These are phyloP conservation scores for Heteromyza rotundicornis DNA, from an alignment of 2,888 invertebrate species.

Conservation along the genomic window DNA sequence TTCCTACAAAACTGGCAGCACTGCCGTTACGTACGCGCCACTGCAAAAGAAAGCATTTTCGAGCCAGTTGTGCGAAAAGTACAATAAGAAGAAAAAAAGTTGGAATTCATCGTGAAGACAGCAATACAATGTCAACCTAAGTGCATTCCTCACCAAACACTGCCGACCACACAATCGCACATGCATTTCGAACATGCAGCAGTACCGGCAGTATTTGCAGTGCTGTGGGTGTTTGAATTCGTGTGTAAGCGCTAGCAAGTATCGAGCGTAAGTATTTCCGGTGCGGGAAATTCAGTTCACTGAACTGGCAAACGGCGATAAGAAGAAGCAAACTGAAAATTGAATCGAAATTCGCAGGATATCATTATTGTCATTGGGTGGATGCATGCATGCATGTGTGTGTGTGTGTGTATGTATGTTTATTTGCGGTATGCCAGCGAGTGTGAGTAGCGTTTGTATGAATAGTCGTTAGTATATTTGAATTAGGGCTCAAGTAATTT, in stretches of 20 bases:
- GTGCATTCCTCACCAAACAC: neutral
- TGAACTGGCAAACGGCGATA: slow-evolving; percentile 33
- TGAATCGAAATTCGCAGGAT: neutral
- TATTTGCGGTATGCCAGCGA: slow-evolving; percentile 9
- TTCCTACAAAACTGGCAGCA: no score
- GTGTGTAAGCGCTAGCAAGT: neutral
- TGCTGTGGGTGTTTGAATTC: no score
- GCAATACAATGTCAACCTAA: slow-evolving; percentile 5
- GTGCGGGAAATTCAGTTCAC: slow-evolving; percentile 28
- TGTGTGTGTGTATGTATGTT: neutral
- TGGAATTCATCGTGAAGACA: neutral
- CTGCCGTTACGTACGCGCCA: no score
- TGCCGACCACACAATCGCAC: neutral
- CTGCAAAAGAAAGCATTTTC: no score
- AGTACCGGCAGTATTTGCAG: no score
- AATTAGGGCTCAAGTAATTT: neutral
- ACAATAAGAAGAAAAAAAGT: neutral
- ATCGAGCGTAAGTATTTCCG: slow-evolving; percentile 19
- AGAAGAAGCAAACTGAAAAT: slow-evolving; percentile 14
- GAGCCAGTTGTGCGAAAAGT: no score
- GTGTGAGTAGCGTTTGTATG: no score
- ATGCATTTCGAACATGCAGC: neutral
- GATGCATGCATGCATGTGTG: neutral
- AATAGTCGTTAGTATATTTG: no score
- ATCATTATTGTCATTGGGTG: neutral